A percentile compares a stretch with the other conserved stretches of the same genome.
These are phyloP conservation scores for Apis laboriosa DNA, from an alignment of 1,140 invertebrate genomes.

Conservation along the genomic window DNA sequence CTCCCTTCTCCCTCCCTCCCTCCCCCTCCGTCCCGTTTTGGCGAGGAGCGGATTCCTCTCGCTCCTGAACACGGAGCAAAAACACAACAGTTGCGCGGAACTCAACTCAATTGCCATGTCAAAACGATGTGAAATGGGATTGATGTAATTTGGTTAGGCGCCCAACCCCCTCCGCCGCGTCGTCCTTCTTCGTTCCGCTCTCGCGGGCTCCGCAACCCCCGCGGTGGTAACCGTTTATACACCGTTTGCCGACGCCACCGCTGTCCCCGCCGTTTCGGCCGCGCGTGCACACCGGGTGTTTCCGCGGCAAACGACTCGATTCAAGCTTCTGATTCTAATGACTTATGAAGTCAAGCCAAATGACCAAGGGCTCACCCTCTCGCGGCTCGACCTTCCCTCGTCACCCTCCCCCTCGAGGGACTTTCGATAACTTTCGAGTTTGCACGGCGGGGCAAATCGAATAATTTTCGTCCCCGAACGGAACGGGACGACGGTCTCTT, in stretches of 20 bases:
- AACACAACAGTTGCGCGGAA: constrained; percentile 77
- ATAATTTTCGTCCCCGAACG: constrained; percentile 67
- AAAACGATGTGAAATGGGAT: constrained; percentile 81
- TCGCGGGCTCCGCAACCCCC: constrained; percentile 12
- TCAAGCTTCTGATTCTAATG: constrained; percentile 78
- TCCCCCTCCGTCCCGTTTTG: background rate
- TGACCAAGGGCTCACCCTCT: constrained; percentile 73
- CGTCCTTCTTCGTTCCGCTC: constrained; percentile 22
- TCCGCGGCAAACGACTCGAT: constrained; percentile 68
- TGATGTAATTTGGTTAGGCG: constrained; percentile 81
- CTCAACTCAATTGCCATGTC: constrained; percentile 79
- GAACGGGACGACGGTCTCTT: constrained; percentile 28
- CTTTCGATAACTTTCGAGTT: constrained; percentile 69
- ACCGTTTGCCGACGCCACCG: background rate
- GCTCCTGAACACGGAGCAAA: constrained; percentile 49
- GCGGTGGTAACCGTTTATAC: constrained; percentile 31
- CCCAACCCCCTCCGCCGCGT: constrained; percentile 23
- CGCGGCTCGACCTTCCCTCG: constrained; percentile 40
- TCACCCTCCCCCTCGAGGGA: constrained; percentile 51
- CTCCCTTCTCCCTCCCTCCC: background rate
- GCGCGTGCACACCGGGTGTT: constrained; percentile 63
- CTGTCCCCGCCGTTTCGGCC: background rate
- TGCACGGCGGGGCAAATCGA: constrained; percentile 70
- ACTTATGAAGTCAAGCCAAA: constrained; percentile 82
- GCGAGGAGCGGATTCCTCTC: constrained; percentile 27